Percentiles rank a stretch among this genome's conserved stretches.
Evolutionary conservation across 2,888 invertebrate species (phyloP).

Genomic region (Dermolepida albohirtum): DNA sequence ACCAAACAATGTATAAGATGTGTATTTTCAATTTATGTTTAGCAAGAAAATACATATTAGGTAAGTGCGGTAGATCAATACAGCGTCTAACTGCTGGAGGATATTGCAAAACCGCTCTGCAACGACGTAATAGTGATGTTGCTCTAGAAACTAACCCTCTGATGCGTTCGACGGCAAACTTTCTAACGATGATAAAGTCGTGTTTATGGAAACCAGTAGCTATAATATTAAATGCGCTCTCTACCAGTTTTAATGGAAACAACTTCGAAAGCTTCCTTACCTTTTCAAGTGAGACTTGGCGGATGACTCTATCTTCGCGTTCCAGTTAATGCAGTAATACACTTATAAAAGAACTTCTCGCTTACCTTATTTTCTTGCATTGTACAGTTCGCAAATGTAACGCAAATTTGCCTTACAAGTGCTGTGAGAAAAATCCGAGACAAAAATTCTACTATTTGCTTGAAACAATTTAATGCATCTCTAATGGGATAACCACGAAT

Average conservation of each 20-base stretch:
- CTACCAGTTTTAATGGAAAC: too few relatives aligned
- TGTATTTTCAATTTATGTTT: too few relatives aligned
- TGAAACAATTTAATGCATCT: too few relatives aligned
- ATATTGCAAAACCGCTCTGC: conserved; percentile 24
- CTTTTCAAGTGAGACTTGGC: too few relatives aligned
- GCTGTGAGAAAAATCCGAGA: too few relatives aligned
- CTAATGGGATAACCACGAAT: too few relatives aligned
- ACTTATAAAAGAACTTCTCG: conserved; percentile 13
- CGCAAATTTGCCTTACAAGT: too few relatives aligned
- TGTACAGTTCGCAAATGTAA: too few relatives aligned
- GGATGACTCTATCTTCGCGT: conserved; percentile 13
- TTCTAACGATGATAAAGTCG: conserved; percentile 23
- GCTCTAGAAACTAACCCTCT: conserved; percentile 14
- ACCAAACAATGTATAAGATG: too few relatives aligned
- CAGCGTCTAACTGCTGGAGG: conserved; percentile 3
- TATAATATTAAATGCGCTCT: conserved; percentile 12
- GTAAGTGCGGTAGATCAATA: conserved; percentile 8
- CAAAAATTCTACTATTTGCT: too few relatives aligned
- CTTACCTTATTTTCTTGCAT: background rate
- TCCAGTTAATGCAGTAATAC: conserved; percentile 13
- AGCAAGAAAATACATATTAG: too few relatives aligned
- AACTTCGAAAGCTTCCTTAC: too few relatives aligned
- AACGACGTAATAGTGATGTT: conserved; percentile 7
- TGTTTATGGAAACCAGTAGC: conserved; percentile 24
- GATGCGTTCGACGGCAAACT: conserved; percentile 10